A percentile compares a stretch with the other conserved stretches of the same genome.
These are phyloP conservation scores for Procapra przewalskii DNA, from an alignment of 2,113 vertebrate species.

Conservation along the genomic window DNA sequence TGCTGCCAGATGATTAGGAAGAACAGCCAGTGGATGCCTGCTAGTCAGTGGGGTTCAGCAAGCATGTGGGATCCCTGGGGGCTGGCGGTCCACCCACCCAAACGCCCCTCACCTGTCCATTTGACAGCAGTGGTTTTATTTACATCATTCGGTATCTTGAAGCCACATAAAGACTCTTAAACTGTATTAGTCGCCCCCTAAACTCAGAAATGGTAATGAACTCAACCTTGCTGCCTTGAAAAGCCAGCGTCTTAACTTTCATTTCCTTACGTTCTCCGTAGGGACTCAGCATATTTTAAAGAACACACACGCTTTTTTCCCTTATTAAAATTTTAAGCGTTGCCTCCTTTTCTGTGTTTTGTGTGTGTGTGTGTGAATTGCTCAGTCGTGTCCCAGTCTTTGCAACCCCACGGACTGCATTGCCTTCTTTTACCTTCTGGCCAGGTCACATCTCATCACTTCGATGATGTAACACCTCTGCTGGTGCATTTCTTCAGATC, in stretches of 20 bases:
- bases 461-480: rapidly evolving
- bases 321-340: rapidly evolving
- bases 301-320: rapidly evolving
- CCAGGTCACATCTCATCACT: rapidly evolving
- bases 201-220: background rate
- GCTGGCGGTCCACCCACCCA: rapidly evolving
- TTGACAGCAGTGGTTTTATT: too few species aligned
- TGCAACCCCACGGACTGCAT: background rate
- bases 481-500: background rate
- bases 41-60: rapidly evolving
- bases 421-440: background rate
- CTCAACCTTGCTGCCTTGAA: background rate
- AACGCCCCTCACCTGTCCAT: rapidly evolving
- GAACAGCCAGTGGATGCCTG: background rate
- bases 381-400: background rate
- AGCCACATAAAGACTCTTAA: background rate
- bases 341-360: background rate
- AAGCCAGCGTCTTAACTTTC: too few species aligned
- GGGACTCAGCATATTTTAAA: rapidly evolving
- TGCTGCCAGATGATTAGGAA: rapidly evolving
- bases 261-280: too few species aligned
- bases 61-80: rapidly evolving
- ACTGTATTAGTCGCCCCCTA: background rate
- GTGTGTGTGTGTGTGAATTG: background rate
- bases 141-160: background rate